Evolutionary conservation across 2,797 vertebrate species (phyloP).

Genomic region (Pseudochirops corinnae): DNA sequence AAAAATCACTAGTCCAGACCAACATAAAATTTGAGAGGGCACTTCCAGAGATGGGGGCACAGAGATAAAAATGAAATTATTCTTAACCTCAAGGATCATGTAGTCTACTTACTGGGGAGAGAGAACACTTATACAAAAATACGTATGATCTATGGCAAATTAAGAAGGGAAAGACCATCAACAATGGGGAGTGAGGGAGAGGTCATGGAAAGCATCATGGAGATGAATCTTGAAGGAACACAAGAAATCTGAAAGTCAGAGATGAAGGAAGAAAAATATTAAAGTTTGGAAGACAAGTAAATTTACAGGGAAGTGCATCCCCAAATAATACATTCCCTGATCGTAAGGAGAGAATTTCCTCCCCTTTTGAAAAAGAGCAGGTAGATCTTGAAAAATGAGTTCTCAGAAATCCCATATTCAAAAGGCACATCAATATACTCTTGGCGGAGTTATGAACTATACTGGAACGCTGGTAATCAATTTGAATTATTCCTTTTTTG

Average conservation of each 20-base stretch:
- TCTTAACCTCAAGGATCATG: no score
- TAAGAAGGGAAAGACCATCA: not conserved
- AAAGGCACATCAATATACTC: not conserved
- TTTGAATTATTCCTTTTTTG: not conserved
- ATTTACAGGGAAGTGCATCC: not conserved
- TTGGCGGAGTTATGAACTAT: not conserved
- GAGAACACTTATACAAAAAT: no score
- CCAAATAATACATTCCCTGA: conserved; percentile 1
- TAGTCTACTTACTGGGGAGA: no score
- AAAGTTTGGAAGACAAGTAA: not conserved
- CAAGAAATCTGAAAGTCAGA: not conserved
- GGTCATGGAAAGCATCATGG: not conserved
- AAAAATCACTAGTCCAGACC: not conserved
- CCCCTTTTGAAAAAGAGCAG: not conserved
- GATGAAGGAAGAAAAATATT: not conserved
- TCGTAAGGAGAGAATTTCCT: not conserved
- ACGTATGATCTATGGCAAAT: not conserved
- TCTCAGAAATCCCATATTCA: not conserved
- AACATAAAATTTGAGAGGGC: not conserved
- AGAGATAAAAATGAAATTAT: not conserved
- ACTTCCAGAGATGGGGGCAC: not conserved
- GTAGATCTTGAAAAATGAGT: not conserved
- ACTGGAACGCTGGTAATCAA: not conserved
- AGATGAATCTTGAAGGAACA: not conserved
- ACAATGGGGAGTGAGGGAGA: not conserved